A percentile compares a stretch with the other conserved stretches of the same genome.
phyloP scores from a whole-genome alignment of 2,797 vertebrate species.

The Malacoctenus gilli region DNA sequence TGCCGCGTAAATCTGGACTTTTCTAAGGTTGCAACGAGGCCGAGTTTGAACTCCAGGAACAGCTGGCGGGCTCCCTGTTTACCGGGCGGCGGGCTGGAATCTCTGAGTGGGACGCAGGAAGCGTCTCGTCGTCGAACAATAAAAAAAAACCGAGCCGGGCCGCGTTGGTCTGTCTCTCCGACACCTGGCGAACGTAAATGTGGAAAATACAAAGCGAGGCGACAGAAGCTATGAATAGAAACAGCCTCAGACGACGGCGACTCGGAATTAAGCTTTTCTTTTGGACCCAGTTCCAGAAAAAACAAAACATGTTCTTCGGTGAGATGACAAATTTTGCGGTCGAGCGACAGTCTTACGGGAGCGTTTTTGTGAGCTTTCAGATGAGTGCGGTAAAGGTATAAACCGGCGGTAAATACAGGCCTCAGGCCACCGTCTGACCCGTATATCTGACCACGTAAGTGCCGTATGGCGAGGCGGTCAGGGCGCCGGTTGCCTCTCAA shows the following conservation, averaged over 20 bases:
- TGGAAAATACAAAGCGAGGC: slow-evolving; percentile 12
- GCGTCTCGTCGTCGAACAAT: not conserved
- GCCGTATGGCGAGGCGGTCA: slow-evolving; percentile 41
- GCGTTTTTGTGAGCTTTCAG: slow-evolving; percentile 28
- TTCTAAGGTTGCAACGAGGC: not conserved
- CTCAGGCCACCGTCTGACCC: slow-evolving; percentile 52
- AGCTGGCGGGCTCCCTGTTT: slow-evolving; percentile 24
- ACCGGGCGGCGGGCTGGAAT: slow-evolving; percentile 10
- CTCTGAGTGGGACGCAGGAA: not conserved
- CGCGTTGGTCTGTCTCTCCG: not conserved
- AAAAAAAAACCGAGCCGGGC: not conserved
- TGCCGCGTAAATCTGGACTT: not conserved
- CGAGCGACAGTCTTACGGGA: slow-evolving; percentile 19
- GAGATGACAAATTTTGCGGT: slow-evolving; percentile 25
- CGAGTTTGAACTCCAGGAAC: slow-evolving; percentile 2
- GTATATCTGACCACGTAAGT: slow-evolving; percentile 50
- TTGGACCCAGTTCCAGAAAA: slow-evolving; percentile 15
- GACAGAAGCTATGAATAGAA: slow-evolving; percentile 3
- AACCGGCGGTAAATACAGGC: slow-evolving; percentile 54
- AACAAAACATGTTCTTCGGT: slow-evolving; percentile 32
- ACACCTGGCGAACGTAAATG: slow-evolving; percentile 11
- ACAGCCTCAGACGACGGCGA: slow-evolving; percentile 12
- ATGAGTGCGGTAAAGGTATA: slow-evolving; percentile 55
- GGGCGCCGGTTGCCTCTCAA: slow-evolving; percentile 7
- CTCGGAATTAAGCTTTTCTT: too few species aligned